Evolutionary conservation across 2,888 invertebrate species (phyloP).

Genomic region (Leptopterna dolabrata): DNA sequence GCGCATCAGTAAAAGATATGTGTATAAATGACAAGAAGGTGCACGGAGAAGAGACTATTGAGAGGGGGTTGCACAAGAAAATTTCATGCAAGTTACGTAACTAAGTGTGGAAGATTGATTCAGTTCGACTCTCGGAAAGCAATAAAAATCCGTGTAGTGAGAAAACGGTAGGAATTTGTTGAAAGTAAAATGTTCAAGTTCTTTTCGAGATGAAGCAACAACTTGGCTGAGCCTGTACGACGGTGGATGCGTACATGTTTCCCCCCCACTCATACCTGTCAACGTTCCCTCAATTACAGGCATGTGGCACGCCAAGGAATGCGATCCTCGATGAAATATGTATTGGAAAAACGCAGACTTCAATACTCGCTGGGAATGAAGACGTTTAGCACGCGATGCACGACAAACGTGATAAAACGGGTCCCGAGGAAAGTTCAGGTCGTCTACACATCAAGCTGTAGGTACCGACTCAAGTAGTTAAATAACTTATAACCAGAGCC

Average conservation of each 20-base stretch:
- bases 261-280: neutral
- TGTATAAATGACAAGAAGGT: neutral
- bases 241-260: neutral
- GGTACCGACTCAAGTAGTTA: too few relatives aligned
- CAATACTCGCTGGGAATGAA: neutral
- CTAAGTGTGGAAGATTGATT: neutral
- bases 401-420: neutral
- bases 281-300: neutral
- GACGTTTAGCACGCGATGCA: neutral
- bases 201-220: neutral
- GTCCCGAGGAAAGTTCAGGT: neutral
- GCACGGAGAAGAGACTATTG: neutral
- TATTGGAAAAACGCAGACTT: neutral
- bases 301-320: neutral
- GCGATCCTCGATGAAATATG: conserved; percentile 10
- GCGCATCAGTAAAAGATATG: conserved; percentile 4
- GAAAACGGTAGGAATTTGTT: neutral
- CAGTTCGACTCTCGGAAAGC: conserved; percentile 37
- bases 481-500: too few relatives aligned
- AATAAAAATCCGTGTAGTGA: conserved; percentile 26
- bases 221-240: neutral
- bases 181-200: neutral
- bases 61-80: conserved; percentile 31
- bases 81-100: conserved; percentile 23
- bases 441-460: too few relatives aligned